A percentile compares a stretch with the other conserved stretches of the same genome.
Conservation (phyloP, 2,888 invertebrate species). For the Bugula neritina region DNA sequence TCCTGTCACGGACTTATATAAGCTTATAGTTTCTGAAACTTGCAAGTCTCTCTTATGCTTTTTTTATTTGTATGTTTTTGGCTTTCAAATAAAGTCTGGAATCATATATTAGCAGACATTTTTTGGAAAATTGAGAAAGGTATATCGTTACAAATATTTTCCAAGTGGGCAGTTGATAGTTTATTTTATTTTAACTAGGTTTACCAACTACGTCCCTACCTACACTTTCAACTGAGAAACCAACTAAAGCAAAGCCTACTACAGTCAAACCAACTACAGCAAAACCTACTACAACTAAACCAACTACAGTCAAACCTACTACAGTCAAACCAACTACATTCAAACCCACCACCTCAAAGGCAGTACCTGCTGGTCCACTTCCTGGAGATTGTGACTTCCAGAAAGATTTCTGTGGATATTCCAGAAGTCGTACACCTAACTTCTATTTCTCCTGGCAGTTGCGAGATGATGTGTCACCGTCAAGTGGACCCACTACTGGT, state of each 20-base stretch:
- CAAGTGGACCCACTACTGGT: background rate
- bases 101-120: no score
- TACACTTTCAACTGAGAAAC: background rate
- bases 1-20: no score
- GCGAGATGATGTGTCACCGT: background rate
- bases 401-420: background rate
- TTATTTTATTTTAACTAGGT: no score
- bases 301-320: slow-evolving; percentile 47
- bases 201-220: background rate
- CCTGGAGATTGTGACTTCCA: slow-evolving; percentile 7
- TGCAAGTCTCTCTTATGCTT: no score
- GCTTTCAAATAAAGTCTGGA: no score
- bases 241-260: background rate
- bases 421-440: background rate
- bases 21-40: no score
- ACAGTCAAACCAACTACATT: slow-evolving; percentile 33
- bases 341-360: background rate
- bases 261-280: background rate
- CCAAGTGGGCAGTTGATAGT: no score
- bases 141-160: no score
- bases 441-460: background rate
- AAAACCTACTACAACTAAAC: background rate
- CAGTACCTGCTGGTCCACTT: background rate
- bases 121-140: no score
- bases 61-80: no score